Percentiles rank a stretch among this genome's conserved stretches.
Conservation (phyloP, 53 echinoderm and acorn worm species). For the Holothuria leucospilota region DNA sequence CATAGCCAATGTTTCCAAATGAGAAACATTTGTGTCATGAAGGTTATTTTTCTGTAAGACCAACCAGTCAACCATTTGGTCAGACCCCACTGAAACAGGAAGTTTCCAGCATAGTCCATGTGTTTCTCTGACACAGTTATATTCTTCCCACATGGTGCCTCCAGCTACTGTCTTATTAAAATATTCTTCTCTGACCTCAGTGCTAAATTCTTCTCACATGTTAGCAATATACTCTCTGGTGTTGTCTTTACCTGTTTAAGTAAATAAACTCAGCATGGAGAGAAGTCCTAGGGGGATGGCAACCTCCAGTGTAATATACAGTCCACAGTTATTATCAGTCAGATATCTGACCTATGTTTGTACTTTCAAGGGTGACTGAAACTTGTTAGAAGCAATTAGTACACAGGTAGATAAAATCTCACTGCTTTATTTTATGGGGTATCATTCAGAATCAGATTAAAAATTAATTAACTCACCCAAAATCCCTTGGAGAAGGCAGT, state of each 20-base stretch:
- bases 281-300: constrained; percentile 18
- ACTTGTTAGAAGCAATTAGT: constrained; percentile 49
- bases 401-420: too few relatives aligned
- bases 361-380: constrained; percentile 23
- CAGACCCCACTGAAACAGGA: constrained; percentile 24
- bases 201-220: constrained; percentile 34
- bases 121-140: constrained; percentile 23
- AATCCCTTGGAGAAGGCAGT: too few relatives aligned
- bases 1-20: neutral
- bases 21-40: constrained; percentile 22
- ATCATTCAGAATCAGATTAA: too few relatives aligned
- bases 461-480: too few relatives aligned
- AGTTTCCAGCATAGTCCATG: constrained; percentile 27
- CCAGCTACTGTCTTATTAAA: constrained; percentile 17
- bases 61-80: too few relatives aligned
- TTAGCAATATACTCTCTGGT: neutral
- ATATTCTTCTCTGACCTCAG: constrained; percentile 15
- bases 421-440: too few relatives aligned
- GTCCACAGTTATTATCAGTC: too few relatives aligned
- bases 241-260: constrained; percentile 43
- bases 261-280: constrained; percentile 32
- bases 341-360: constrained; percentile 21
- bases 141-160: constrained; percentile 45
- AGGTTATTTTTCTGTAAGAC: neutral
- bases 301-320: neutral